Evolutionary conservation across 1,140 invertebrate genomes (phyloP), one percentile per base, ranked within the genome.

Genomic region (Epicauta chinensis): DNA sequence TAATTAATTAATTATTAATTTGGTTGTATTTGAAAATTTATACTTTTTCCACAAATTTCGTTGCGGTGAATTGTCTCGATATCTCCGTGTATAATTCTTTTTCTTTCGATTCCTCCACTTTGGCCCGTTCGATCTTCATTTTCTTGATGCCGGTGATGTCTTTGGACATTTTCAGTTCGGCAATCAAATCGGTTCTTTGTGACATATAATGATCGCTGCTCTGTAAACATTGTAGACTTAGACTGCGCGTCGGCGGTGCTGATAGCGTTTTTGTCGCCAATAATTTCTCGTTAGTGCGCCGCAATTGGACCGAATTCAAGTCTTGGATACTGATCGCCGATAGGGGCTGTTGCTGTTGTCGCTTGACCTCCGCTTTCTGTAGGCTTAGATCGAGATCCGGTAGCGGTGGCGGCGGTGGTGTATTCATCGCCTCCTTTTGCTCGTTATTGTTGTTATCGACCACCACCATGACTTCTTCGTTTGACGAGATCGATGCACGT

Each of bases 131-230:
- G 29, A 91, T 87, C 72, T 93, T 93, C 72, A 93, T 72, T 68
- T 93, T 93, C 68, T 86, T 90, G 31, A 93, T 91, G 1, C 91
- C 91, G 0, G 87, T 83, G 41, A 94, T 91, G 62, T 93, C 89
- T 69, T 88, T 91, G 1, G 89, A 91, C 72, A 89, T 81, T 71
- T 94, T 93, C 31, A 94, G 66, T 66, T 93, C 91, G 13, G 89
- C 90, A 40, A 93, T 94, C 14, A 94, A 71, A 67, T 93, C 89
- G 11, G 85, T 87, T 68, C 92, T 93, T 51, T 82, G 83, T 32
- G 77, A 75, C 59, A 81, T 77, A 69, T 23, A 23, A 3, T 23
- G 4, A 84, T 88, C n/a, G 84, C 76, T 42, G 85, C 82, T 49
- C 80, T 84, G 75, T n/a, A 84, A 61, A 61, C 80, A 82, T 63